phyloP scores from a whole-genome alignment of 2,113 vertebrate species.

The Sphaerodactylus townsendi region DNA sequence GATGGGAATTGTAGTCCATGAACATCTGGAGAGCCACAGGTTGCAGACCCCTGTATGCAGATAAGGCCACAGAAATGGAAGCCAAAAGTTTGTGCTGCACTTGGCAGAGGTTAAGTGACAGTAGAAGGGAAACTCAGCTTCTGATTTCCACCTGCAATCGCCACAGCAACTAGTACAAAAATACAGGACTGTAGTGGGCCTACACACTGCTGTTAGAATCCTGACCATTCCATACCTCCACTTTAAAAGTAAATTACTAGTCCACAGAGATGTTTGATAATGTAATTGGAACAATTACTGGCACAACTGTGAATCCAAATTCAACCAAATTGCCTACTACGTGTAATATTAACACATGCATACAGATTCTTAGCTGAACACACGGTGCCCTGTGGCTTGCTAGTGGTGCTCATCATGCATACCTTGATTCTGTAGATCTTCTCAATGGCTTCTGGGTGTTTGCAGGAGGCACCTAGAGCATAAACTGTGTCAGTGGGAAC shows the following conservation, averaged over 20 bases:
- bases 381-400: not conserved
- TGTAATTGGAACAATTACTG: not conserved
- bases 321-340: not conserved
- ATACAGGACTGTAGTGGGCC: not conserved
- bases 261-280: not conserved
- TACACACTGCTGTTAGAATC: not conserved
- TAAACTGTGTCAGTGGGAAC: slow-evolving; percentile 91
- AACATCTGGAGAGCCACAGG: too few species aligned
- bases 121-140: too few species aligned
- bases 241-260: not conserved
- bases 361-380: rapidly evolving
- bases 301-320: not conserved
- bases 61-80: not conserved
- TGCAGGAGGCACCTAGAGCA: slow-evolving; percentile 88
- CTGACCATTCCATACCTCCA: not conserved
- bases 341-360: not conserved
- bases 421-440: slow-evolving; percentile 91
- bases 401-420: not conserved
- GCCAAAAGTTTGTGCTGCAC: not conserved
- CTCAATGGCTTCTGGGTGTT: slow-evolving; percentile 84
- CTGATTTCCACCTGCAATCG: not conserved
- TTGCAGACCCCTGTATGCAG: too few species aligned
- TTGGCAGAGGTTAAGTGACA: not conserved
- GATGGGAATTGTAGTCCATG: too few species aligned
- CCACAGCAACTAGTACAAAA: not conserved